Base-by-base conservation (phyloP, 2,113 vertebrate species). In the Alces alces region DNA sequence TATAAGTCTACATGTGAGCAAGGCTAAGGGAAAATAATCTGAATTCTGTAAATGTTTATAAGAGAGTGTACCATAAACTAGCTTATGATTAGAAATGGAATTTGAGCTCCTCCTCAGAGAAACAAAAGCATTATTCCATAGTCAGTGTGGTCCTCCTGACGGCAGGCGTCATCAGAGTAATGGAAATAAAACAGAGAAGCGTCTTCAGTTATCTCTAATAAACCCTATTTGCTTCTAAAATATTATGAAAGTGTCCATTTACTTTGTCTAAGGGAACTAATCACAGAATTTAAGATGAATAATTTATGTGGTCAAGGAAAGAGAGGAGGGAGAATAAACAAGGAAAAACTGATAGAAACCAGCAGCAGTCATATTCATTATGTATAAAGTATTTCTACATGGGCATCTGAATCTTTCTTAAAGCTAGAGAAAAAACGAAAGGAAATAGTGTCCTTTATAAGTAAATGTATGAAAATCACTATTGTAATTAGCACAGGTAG, bases 1-100 rank as follows among this genome's bases (percentile, higher is more conserved):
- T 64, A 86, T 50, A 39, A 73, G 43, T 96, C 70, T 50, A 47
- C 13, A 54, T 39, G 47, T 58, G 54, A 85, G 19, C 23, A 73
- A 93, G 21, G 30, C 92, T 96, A 92, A 92, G 55, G 39, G 86
- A 96, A 96, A 97, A 73, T 54, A 66, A 92, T 54, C 47, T 79
- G 54, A 87, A 66, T 2, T 58, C 43, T 93, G 55, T 47, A 36
- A 82, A n/a, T 80, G 57, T 95, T 97, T 97, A 96, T 1, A 88
- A 92, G 61, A 55, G 23, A 84, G 54, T 23, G n/a, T 52, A 39
- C 39, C 28, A 45, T 84, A 88, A 91, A 76, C 30, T 39, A 73
- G 6, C 92, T 95, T 54, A n/a, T 92, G 95, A 90, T 17, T 76
- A 95, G 28, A 30, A 84, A 16, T 89, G 55, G 83, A 39, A 58